Evolutionary conservation across 2,888 invertebrate species (phyloP).

Genomic region (Drosophila tanythrix): DNA sequence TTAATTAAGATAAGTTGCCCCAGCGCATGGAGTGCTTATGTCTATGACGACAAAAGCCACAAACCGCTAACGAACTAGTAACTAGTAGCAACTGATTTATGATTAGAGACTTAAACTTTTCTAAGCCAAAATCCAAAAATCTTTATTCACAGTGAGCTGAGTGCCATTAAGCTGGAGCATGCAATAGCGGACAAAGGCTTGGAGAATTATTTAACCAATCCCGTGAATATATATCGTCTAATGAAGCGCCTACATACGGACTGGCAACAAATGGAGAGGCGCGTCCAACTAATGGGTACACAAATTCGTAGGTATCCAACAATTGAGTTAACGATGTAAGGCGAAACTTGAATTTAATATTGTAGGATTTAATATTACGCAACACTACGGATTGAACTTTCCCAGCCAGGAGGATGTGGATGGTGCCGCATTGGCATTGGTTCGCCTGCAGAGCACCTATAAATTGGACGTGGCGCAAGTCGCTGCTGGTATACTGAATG

Average conservation of each 20-base stretch:
- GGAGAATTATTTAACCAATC: conserved; percentile 93
- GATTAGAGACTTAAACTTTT: conserved; percentile 53
- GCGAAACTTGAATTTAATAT: conserved; percentile 10
- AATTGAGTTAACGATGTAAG: background rate
- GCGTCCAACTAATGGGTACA: conserved; percentile 88
- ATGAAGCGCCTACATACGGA: conserved; percentile 96
- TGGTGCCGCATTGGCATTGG: conserved; percentile 96
- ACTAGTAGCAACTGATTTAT: conserved; percentile 60
- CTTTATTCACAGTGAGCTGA: conserved; percentile 84
- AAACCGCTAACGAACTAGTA: conserved; percentile 68
- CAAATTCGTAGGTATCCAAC: conserved; percentile 81
- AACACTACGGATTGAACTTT: conserved; percentile 88
- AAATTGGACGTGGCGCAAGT: conserved; percentile 93
- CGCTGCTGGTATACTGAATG: conserved; percentile 93
- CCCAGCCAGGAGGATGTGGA: conserved; percentile 96
- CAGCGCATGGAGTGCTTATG: conserved; percentile 24
- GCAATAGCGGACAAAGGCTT: conserved; percentile 90
- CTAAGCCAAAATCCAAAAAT: conserved; percentile 27
- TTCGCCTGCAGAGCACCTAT: conserved; percentile 97
- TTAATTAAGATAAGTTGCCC: conserved; percentile 62
- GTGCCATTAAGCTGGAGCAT: conserved; percentile 90
- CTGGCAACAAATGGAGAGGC: conserved; percentile 91
- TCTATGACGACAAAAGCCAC: conserved; percentile 57
- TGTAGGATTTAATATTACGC: conserved; percentile 89
- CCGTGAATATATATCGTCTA: conserved; percentile 96